phyloP scores from a whole-genome alignment of 2,888 invertebrate genomes.

The Dichetophora obliterata region DNA sequence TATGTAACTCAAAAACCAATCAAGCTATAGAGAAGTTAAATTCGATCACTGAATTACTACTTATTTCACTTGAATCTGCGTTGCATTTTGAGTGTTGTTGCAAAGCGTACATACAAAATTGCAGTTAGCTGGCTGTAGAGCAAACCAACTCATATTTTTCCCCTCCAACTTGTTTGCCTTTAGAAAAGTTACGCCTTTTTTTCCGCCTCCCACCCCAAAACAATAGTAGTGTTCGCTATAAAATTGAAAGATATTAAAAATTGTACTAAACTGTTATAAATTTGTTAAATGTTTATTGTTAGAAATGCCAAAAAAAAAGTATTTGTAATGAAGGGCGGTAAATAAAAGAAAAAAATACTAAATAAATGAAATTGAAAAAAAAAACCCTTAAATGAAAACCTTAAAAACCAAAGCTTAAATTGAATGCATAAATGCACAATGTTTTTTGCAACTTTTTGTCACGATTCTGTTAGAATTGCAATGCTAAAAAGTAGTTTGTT shows the following conservation, averaged over 20 bases:
- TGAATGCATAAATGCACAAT: neutral
- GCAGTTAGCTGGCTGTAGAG: constrained; percentile 15
- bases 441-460: neutral
- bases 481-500: too few relatives aligned
- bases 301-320: constrained; percentile 4
- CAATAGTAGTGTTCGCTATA: constrained; percentile 45
- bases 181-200: constrained; percentile 20
- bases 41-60: neutral
- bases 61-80: too few relatives aligned
- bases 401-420: neutral
- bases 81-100: too few relatives aligned
- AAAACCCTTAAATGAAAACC: neutral
- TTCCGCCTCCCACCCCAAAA: constrained; percentile 2
- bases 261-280: neutral
- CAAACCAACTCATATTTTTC: neutral
- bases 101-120: neutral
- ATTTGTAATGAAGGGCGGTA: neutral
- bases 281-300: constrained; percentile 18
- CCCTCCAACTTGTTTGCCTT: constrained; percentile 15
- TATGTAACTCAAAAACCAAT: neutral
- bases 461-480: neutral
- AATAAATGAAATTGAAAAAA: neutral
- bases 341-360: neutral
- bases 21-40: constrained; percentile 11
- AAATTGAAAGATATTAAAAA: too few relatives aligned